A percentile compares a stretch with the other conserved stretches of the same genome.
These are phyloP conservation scores for Schizopygopsis pylzovi DNA, from an alignment of 2,797 vertebrate genomes.

Conservation along the genomic window DNA sequence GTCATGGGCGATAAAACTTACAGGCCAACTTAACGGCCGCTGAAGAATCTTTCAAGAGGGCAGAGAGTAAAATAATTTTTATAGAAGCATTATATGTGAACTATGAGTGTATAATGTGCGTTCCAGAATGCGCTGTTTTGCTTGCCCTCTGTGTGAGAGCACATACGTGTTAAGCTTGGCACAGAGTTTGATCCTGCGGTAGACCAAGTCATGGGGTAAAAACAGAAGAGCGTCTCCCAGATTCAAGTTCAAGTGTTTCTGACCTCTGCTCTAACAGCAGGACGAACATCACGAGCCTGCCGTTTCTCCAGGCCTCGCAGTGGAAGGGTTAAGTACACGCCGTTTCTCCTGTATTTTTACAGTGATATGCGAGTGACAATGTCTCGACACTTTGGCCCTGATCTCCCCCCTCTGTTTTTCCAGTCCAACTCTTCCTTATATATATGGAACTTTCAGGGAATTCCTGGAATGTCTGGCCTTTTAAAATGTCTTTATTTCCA, in stretches of 20 bases:
- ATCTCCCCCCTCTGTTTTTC: constrained; percentile 86
- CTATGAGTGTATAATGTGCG: not conserved
- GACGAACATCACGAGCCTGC: not conserved
- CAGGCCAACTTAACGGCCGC: constrained; percentile 73
- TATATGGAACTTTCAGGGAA: constrained; percentile 88
- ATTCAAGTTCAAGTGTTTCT: not conserved
- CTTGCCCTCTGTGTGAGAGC: not conserved
- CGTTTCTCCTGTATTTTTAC: constrained; percentile 66
- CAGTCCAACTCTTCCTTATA: constrained; percentile 88
- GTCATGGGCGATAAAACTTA: constrained; percentile 73
- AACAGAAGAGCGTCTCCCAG: not conserved
- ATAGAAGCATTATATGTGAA: constrained; percentile 27
- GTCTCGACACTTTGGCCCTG: constrained; percentile 88
- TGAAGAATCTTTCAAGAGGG: constrained; percentile 69
- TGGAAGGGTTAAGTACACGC: constrained; percentile 54
- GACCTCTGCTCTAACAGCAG: constrained; percentile 7
- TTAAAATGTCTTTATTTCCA: constrained; percentile 80
- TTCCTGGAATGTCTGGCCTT: constrained; percentile 89
- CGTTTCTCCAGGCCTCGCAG: constrained; percentile 12
- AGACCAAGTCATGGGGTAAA: constrained; percentile 9
- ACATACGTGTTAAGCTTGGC: constrained; percentile 26
- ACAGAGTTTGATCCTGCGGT: constrained; percentile 6
- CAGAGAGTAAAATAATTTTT: constrained; percentile 67
- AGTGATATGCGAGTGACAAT: constrained; percentile 73
- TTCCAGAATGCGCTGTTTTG: not conserved